Percentiles rank a stretch among this genome's conserved stretches.
phyloP scores from a whole-genome alignment of 2,113 vertebrate species.

The Notarius lentiginosus region DNA sequence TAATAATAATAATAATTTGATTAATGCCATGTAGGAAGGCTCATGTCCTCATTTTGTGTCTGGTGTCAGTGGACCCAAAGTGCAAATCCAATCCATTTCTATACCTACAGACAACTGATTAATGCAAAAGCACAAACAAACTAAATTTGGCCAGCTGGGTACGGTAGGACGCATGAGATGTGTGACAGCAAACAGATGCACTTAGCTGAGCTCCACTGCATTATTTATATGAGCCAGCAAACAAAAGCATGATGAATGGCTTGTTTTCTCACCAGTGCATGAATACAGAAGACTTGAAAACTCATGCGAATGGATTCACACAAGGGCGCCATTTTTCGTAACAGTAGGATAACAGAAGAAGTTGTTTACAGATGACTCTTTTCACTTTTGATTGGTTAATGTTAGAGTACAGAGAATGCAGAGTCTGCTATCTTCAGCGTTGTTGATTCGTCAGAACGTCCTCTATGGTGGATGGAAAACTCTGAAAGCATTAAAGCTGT shows the following conservation, averaged over 20 bases:
- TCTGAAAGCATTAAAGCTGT: conserved; percentile 22
- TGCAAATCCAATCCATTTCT: conserved; percentile 8
- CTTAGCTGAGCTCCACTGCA: conserved; percentile 40
- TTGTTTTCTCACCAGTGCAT: conserved; percentile 34
- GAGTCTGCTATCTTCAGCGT: not conserved
- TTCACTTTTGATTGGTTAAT: not conserved
- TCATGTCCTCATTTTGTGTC: not conserved
- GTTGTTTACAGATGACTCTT: not conserved
- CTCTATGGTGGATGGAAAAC: conserved; percentile 19
- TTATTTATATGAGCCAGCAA: conserved; percentile 60
- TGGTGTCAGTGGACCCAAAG: conserved; percentile 3
- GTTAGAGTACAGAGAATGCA: not conserved
- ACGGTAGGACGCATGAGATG: conserved; percentile 19
- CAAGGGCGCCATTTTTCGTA: conserved; percentile 1
- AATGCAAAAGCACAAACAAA: conserved; percentile 22
- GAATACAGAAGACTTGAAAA: conserved; percentile 32
- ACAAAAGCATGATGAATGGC: conserved; percentile 51
- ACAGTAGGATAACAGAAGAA: not conserved
- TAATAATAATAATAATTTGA: not conserved
- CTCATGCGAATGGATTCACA: conserved; percentile 10
- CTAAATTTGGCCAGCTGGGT: conserved; percentile 40
- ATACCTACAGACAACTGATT: conserved; percentile 34
- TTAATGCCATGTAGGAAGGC: not conserved
- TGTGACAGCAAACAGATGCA: conserved; percentile 33
- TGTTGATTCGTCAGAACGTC: conserved; percentile 24